A percentile compares a stretch with the other conserved stretches of the same genome.
Evolutionary conservation across 2,113 vertebrate species (phyloP).

Genomic region (Saimiri boliviensis): DNA sequence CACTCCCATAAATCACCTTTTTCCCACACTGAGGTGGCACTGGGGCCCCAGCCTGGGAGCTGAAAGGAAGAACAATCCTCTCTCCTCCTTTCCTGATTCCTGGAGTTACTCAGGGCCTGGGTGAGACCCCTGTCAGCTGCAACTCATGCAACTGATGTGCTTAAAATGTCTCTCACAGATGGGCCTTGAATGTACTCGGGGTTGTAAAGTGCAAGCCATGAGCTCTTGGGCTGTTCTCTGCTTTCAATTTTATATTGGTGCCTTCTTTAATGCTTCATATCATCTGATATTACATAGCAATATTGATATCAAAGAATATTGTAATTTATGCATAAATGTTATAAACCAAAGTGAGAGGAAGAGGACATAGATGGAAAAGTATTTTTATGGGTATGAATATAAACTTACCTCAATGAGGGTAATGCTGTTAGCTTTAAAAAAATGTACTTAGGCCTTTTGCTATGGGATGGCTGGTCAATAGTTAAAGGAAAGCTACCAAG

Average conservation of each 20-base stretch:
- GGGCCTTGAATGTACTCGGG: background rate
- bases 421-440: background rate
- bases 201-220: background rate
- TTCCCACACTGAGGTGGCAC: background rate
- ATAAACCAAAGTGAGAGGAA: background rate
- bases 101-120: background rate
- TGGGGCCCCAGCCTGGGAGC: background rate
- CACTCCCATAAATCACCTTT: background rate
- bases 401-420: background rate
- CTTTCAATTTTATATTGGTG: conserved; percentile 2
- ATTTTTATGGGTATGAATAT: background rate
- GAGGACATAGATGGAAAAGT: conserved; percentile 22
- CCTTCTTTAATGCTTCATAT: background rate
- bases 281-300: background rate
- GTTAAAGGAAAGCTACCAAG: background rate
- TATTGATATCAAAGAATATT: background rate
- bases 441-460: background rate
- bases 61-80: background rate
- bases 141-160: background rate
- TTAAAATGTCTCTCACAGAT: background rate
- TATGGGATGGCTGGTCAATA: background rate
- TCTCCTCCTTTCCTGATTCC: background rate
- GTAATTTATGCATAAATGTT: background rate
- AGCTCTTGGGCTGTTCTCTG: background rate
- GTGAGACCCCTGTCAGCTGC: background rate